Base-by-base conservation (phyloP, 1,140 invertebrate species). In the Mactra quadrangularis region DNA sequence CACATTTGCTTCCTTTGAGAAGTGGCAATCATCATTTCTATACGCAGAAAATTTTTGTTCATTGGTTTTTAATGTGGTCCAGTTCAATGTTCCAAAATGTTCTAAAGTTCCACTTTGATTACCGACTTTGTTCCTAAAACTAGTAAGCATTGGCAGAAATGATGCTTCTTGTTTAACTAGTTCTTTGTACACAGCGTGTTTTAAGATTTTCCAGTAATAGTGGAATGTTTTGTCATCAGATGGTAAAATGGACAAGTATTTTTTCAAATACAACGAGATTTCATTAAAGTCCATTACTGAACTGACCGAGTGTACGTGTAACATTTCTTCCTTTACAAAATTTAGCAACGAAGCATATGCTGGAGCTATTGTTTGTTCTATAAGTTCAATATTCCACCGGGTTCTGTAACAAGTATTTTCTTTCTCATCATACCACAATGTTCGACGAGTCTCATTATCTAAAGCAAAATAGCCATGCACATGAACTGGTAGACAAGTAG, bases 391-490 rank as follows among this genome's bases (percentile, higher is more conserved):
- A 78, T 92, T 92, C 91, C 91, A 92, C 17, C 85, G 60, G 53
- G 83, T 85, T 59, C 77, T 86, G 13, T 60, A 33, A 29, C 81
- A 83, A 19, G 25, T 52, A 41, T 82, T 72, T 25, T 41, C 59
- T 15, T 76, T 60, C 33, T 87, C 82, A 22, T 60, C 76, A 9
- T 86, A 60, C 90, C 91, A 92, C 13, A 92, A 52, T 59, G 82
- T 86, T 55, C 90, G 81, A 68, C 91, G 84, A 15, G 89, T 82
- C 82, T 91, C 91, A 70, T 90, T 86, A 66, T 91, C 91, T 13
- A 92, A 64, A 35, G 89, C 89, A 88, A 92, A 92, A 74, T 91
- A 87, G 0, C 90, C 92, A 87, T 92, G 91, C 17, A 92, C 85
- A 59, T 92, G 87, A 27, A 91, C 82, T 27, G 91, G 91, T 15